Base-by-base conservation (phyloP, 2,113 vertebrate species). In the Hippocampus guttulatus region DNA sequence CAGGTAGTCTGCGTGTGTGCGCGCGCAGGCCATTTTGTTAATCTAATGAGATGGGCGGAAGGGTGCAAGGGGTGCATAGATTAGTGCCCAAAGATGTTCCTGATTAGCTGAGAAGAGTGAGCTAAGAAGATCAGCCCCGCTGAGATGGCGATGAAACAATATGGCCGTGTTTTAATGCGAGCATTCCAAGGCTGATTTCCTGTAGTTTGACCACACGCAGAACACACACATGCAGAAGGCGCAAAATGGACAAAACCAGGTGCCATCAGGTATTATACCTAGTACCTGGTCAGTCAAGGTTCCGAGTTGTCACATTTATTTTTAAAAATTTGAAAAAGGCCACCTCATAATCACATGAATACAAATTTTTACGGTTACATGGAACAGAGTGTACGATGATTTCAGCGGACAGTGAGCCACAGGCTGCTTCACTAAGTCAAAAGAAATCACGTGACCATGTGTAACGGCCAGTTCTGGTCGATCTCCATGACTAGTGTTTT, bases 61-160 rank as follows among this genome's bases (percentile, higher is more conserved):
- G 75, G 76, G 80, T 79, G 85, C 69, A 52, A 75, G 81, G 67
- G 85, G 87, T 80, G 73, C 69, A 62, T 84, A 89, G 87, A 89
- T 89, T 88, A 90, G 79, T 72, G 84, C 81, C 71, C 78, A 88
- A 85, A 85, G 86, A 88, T 79, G 82, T 75, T 79, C 71, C 81
- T 89, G 89, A 91, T 91, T 89, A 91, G 75, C 88, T 80, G 87
- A 90, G 88, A 89, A 90, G 88, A 89, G 91, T 90, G 91, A 89
- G 86, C 73, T 89, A 90, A 91, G 87, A 79, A 87, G 88, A 90
- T 84, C 87, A 85, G 74, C 70, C 82, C 81, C 67, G 84, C 86
- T 87, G 84, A 75, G 85, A 86, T 8, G 77, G 72, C 55, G 62
- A 88, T 86, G 79, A 85, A 88, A 87, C 88, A 88, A 88, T 87